Conservation (phyloP, 2,113 vertebrate genomes). For the Sisor rabdophorus region DNA sequence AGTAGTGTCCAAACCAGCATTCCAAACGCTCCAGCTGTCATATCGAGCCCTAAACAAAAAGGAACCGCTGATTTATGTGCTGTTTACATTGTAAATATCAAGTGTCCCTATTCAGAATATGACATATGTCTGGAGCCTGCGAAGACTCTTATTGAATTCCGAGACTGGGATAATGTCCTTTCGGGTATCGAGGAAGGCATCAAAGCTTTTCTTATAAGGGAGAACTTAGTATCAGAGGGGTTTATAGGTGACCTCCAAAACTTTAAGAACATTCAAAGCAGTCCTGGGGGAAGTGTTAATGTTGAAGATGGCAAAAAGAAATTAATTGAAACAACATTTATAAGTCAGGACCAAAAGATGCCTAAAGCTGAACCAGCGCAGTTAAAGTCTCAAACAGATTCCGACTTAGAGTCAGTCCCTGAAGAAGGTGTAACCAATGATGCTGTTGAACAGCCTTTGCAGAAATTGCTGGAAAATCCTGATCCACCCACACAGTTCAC, state of each 20-base stretch:
- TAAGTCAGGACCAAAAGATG: conserved; percentile 13
- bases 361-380: neutral
- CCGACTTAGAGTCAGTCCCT: neutral
- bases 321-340: conserved; percentile 8
- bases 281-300: neutral
- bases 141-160: conserved; percentile 93
- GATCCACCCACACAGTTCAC: neutral
- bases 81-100: conserved; percentile 84
- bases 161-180: conserved; percentile 82
- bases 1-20: conserved; percentile 69
- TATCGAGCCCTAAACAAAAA: conserved; percentile 72
- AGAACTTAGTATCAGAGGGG: conserved; percentile 77
- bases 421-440: neutral
- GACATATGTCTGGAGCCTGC: conserved; percentile 89
- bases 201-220: conserved; percentile 80
- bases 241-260: conserved; percentile 70
- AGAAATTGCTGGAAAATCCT: neutral
- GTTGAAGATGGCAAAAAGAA: neutral
- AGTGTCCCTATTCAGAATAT: conserved; percentile 81
- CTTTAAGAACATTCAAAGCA: conserved; percentile 9
- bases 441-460: neutral
- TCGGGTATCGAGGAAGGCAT: conserved; percentile 82
- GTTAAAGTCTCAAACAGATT: neutral
- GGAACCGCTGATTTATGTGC: conserved; percentile 75
- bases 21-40: conserved; percentile 51